These are phyloP conservation scores for Elgaria multicarinata DNA, from an alignment of 2,113 vertebrate genomes.

Conservation along the genomic window DNA sequence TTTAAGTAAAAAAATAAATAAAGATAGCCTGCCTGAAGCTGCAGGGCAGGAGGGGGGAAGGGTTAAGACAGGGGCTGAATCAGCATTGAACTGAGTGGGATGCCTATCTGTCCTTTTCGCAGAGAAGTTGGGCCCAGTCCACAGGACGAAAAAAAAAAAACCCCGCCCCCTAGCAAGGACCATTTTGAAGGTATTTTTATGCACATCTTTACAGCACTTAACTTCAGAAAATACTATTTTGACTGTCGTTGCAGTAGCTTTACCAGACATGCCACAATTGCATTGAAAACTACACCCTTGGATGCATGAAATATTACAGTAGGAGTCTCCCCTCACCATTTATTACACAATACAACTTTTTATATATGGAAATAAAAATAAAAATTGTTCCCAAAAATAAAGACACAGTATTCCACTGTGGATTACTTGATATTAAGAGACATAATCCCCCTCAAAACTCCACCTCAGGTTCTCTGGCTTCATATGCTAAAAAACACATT, in stretches of 20 bases:
- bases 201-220: not conserved
- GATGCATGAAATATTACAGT: not conserved
- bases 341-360: conserved; percentile 13
- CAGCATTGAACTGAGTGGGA: not conserved
- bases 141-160: not conserved
- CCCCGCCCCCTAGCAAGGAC: not conserved
- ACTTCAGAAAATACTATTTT: not conserved
- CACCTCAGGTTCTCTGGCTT: not conserved
- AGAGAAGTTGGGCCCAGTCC: not conserved
- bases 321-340: not conserved
- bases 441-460: not conserved
- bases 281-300: not conserved
- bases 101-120: not conserved
- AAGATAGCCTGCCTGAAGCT: not conserved
- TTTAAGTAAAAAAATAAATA: not conserved
- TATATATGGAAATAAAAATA: conserved; percentile 29
- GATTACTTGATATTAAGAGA: not conserved
- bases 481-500: not conserved
- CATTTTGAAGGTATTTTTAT: not conserved
- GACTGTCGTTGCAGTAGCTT: not conserved
- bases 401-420: conserved; percentile 1
- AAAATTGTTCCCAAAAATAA: conserved; percentile 4
- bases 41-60: no score
- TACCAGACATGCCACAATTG: not conserved
- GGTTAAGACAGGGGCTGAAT: not conserved